phyloP scores from a whole-genome alignment of 2,113 vertebrate genomes.

The Brienomyrus brachyistius region DNA sequence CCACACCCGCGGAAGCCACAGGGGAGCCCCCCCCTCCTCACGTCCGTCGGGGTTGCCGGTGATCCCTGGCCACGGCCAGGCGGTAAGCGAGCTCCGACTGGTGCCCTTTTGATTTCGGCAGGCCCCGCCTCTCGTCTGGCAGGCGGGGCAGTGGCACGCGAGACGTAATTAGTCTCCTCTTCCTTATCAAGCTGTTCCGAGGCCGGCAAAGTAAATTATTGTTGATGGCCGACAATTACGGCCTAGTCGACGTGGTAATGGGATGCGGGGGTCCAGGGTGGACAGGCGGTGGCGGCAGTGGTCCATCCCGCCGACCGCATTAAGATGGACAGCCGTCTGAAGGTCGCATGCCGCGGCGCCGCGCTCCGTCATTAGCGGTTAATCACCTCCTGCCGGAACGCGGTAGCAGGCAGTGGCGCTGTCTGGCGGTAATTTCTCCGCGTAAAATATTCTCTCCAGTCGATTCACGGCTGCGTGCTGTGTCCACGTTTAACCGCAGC shows the following conservation, averaged over 20 bases:
- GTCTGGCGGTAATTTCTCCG: background rate
- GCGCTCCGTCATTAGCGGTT: conserved; percentile 55
- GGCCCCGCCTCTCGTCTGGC: conserved; percentile 52
- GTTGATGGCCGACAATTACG: conserved; percentile 38
- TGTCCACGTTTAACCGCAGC: background rate
- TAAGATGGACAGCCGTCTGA: conserved; percentile 52
- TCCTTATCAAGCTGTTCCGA: conserved; percentile 44
- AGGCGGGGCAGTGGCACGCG: conserved; percentile 6
- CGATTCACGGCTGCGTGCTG: background rate
- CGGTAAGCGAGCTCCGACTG: conserved; percentile 44
- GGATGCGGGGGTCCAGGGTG: conserved; percentile 27
- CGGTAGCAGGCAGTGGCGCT: conserved; percentile 31
- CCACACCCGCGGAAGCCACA: conserved; percentile 48
- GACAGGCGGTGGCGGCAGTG: conserved; percentile 36
- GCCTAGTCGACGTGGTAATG: conserved; percentile 28
- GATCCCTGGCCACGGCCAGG: conserved; percentile 69
- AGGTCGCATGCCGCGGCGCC: conserved; percentile 58
- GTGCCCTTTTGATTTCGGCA: conserved; percentile 69
- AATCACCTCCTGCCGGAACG: conserved; percentile 51
- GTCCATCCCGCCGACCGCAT: conserved; percentile 54
- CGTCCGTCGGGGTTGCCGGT: conserved; percentile 81
- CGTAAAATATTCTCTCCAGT: background rate
- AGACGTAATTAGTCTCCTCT: conserved; percentile 38
- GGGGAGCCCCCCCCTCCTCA: conserved; percentile 55
- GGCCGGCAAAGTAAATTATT: conserved; percentile 43